Evolutionary conservation across 2,113 vertebrate genomes (phyloP).

Genomic region (Sardina pilchardus): DNA sequence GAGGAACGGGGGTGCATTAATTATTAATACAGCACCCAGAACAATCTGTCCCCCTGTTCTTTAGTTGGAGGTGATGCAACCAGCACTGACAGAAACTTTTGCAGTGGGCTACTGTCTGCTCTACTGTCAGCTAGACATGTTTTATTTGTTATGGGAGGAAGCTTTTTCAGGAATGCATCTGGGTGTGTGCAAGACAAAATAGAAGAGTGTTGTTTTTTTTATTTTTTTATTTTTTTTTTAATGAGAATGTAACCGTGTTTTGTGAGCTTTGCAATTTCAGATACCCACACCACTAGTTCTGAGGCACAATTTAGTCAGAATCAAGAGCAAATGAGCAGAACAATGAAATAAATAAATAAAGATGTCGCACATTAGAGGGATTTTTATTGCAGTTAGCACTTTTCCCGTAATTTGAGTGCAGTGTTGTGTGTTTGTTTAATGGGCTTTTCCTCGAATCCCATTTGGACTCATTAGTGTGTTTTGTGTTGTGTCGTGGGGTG

Average conservation of each 20-base stretch:
- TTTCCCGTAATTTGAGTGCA: not conserved
- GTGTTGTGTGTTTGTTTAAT: not conserved
- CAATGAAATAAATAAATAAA: not conserved
- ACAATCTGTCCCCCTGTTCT: not conserved
- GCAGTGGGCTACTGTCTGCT: not conserved
- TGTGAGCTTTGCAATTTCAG: not conserved
- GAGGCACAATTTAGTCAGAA: not conserved
- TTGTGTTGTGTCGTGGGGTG: conserved; percentile 11
- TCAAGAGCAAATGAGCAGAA: not conserved
- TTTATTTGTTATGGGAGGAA: not conserved
- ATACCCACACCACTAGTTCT: not conserved
- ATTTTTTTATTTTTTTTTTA: no score
- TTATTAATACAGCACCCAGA: not conserved
- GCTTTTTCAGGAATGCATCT: not conserved
- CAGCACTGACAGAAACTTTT: not conserved
- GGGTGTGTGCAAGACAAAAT: not conserved
- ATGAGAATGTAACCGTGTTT: not conserved
- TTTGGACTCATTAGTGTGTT: conserved; percentile 50
- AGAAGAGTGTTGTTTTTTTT: not conserved
- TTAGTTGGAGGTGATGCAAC: not conserved
- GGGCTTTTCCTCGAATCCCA: conserved; percentile 31
- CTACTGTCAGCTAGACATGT: not conserved
- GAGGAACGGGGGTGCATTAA: not conserved
- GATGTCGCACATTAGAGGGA: not conserved
- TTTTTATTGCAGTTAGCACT: conserved; percentile 11